Evolutionary conservation across 2,113 vertebrate species (phyloP).

Genomic region (Caranx melampygus): DNA sequence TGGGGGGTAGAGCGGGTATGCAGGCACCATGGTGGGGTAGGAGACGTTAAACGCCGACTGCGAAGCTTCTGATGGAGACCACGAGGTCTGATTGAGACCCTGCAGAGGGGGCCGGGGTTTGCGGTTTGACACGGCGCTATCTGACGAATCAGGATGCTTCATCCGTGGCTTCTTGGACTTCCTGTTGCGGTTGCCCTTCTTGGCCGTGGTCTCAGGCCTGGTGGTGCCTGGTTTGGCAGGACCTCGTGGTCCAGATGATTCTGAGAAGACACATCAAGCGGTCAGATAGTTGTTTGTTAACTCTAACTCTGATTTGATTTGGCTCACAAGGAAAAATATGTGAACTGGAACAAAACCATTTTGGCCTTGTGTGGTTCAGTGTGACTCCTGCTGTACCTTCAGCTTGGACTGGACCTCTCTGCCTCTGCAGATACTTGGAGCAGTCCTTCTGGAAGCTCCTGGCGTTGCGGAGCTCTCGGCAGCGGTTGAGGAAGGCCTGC

Average conservation of each 20-base stretch:
- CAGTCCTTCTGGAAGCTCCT: constrained; percentile 86
- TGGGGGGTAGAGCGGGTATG: constrained; percentile 86
- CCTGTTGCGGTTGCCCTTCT: constrained; percentile 86
- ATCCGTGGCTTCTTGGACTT: constrained; percentile 89
- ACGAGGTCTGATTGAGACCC: constrained; percentile 89
- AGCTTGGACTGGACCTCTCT: constrained; percentile 73
- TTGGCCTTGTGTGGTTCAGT: background rate
- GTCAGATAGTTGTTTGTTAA: background rate
- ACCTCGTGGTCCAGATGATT: constrained; percentile 51
- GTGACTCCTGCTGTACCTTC: constrained; percentile 66
- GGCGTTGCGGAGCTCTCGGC: constrained; percentile 85
- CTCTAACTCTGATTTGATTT: too few species aligned
- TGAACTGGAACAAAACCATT: background rate
- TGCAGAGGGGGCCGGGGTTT: constrained; percentile 85
- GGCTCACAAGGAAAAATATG: too few species aligned
- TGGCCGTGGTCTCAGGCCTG: constrained; percentile 73
- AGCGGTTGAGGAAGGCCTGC: constrained; percentile 92
- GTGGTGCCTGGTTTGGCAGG: constrained; percentile 68
- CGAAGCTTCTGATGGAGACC: constrained; percentile 90
- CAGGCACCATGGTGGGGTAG: constrained; percentile 86
- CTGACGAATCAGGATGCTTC: constrained; percentile 89
- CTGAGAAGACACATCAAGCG: constrained; percentile 26
- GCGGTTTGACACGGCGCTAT: constrained; percentile 87
- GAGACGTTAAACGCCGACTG: constrained; percentile 86
- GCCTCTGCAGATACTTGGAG: constrained; percentile 85